phyloP scores from a whole-genome alignment of 1,140 invertebrate species.

The Rhagoletis zephyria region DNA sequence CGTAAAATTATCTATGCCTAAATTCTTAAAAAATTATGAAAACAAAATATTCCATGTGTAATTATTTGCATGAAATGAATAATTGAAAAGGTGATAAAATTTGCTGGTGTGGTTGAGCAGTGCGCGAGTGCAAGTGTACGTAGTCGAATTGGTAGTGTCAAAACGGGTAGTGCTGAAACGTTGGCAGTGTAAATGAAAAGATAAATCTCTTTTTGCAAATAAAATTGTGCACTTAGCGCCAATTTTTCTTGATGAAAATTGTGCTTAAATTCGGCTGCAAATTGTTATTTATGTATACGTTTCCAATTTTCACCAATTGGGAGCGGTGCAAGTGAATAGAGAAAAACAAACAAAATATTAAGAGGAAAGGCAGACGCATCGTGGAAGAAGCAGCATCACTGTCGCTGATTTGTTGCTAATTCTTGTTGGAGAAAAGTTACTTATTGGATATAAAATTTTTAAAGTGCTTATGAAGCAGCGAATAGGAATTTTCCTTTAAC shows the following conservation, averaged over 20 bases:
- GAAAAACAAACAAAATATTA: conserved; percentile 15
- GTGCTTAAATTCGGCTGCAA: background rate
- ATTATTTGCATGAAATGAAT: background rate
- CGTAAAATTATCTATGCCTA: background rate
- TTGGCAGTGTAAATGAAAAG: background rate
- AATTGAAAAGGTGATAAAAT: background rate
- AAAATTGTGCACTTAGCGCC: background rate
- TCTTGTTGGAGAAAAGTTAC: conserved; percentile 25
- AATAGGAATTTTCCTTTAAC: background rate
- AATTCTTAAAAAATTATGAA: background rate
- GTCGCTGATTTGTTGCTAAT: background rate
- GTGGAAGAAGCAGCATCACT: conserved; percentile 22
- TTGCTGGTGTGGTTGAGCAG: too few species aligned
- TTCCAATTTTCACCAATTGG: background rate
- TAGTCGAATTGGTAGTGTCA: background rate
- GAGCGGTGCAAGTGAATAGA: conserved; percentile 37
- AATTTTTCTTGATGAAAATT: background rate
- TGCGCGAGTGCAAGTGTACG: conserved; percentile 47
- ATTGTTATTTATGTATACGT: conserved; percentile 2
- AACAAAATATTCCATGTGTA: background rate
- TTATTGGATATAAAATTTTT: background rate
- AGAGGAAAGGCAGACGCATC: background rate
- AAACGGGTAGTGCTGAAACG: background rate
- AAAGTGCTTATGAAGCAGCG: background rate
- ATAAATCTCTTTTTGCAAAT: background rate